Base-by-base conservation (phyloP, 2,888 invertebrate species). In the Linnaemya vulpina region DNA sequence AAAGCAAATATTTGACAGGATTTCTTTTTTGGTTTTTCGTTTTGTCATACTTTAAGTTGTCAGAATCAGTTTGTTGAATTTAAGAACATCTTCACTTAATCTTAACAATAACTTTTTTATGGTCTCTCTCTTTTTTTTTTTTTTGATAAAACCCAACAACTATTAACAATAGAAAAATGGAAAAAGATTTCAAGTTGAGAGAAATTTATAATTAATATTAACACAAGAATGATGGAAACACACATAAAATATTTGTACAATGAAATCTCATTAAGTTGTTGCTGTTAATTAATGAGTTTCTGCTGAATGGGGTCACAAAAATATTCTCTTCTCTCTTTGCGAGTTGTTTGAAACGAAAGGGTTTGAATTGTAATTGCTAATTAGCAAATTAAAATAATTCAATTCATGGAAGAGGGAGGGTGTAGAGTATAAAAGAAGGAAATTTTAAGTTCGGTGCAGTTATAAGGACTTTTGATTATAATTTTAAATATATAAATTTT, bases 241-340 rank as follows among this genome's bases (percentile, higher is more conserved):
- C 3, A 58, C 11, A 58, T 68, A 51, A 73, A 51, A 10, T 25
- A n/a, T 20, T 13, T 13, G 3, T 38, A 38, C 5, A 13, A 10
- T 15, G 51, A 68, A 38, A 35, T 43, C 43, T 53, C 49, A 68
- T 80, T 80, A 81, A 67, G 55, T 38, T 58, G 30, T 73, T 80
- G 67, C 75, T 76, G 70, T 53, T 40, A 70, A 70, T 30, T 30
- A 30, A 30, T 30, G 30, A 30, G 5, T 30, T 30, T 30, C 2
- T 5, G 30, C 70, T 67, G 60, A 17, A 43, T 43, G 43, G 15
- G 15, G 15, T 13, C 43, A 43, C 2, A 13, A 43, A 13, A 13
- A 15, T 43, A 43, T 43, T 30, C 15, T 43, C 8, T 38, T 38
- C 9, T 38, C 9, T 9, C 5, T 38, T 2, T 43, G 40, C 10